Percentiles rank a stretch among this genome's conserved stretches.
These are phyloP conservation scores for Zophobas morio DNA, from an alignment of 1,140 invertebrate genomes.

Conservation along the genomic window DNA sequence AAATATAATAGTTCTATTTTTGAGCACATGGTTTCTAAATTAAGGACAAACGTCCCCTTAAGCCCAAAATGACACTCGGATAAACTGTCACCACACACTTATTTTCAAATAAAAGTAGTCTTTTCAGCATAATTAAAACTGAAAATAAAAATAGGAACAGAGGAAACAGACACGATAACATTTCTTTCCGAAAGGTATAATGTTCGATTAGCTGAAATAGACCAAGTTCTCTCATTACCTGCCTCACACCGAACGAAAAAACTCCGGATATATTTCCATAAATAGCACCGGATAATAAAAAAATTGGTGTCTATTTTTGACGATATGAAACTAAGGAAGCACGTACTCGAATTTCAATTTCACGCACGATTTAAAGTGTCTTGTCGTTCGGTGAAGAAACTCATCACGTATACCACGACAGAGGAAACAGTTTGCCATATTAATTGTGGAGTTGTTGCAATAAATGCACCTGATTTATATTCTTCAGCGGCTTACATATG, in stretches of 20 bases:
- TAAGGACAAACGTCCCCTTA: too few relatives aligned
- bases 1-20: too few relatives aligned
- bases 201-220: neutral
- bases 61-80: too few relatives aligned
- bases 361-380: slow-evolving; percentile 10
- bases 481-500: neutral
- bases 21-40: too few relatives aligned
- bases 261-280: slow-evolving; percentile 2
- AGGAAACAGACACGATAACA: too few relatives aligned
- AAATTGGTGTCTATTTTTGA: slow-evolving; percentile 5
- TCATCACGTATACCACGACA: slow-evolving; percentile 1
- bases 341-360: neutral
- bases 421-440: neutral
- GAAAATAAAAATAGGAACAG: too few relatives aligned
- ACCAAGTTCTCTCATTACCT: neutral
- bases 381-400: neutral
- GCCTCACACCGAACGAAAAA: neutral
- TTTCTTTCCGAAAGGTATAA: too few relatives aligned
- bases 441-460: slow-evolving; percentile 2
- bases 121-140: too few relatives aligned
- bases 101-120: too few relatives aligned
- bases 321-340: neutral
- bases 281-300: slow-evolving; percentile 30
- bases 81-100: too few relatives aligned
- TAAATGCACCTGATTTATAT: neutral